These are phyloP conservation scores for Ageneiosus marmoratus DNA, from an alignment of 2,113 vertebrate genomes.

Conservation along the genomic window DNA sequence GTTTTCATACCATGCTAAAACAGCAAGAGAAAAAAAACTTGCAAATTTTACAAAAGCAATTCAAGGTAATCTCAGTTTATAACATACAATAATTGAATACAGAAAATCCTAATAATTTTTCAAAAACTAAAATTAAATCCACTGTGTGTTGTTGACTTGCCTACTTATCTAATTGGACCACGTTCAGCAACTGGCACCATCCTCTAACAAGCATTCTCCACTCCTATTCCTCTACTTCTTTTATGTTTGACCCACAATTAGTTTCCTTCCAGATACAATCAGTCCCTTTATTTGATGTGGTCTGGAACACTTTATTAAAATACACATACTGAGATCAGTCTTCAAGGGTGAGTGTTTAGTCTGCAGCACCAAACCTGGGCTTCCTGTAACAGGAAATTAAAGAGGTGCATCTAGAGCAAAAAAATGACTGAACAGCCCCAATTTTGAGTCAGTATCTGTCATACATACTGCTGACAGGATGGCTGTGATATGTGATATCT, in stretches of 20 bases:
- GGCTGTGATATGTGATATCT: slow-evolving; percentile 18
- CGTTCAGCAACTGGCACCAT: neutral
- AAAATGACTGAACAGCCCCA: slow-evolving; percentile 29
- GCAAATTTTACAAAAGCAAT: too few relatives aligned
- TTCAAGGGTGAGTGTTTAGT: slow-evolving; percentile 63
- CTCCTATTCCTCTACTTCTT: slow-evolving; percentile 47
- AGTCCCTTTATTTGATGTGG: slow-evolving; percentile 56
- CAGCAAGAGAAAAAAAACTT: too few relatives aligned
- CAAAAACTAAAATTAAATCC: neutral
- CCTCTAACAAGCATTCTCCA: slow-evolving; percentile 42
- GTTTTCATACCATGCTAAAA: too few relatives aligned
- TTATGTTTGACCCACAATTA: slow-evolving; percentile 39
- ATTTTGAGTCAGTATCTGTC: slow-evolving; percentile 13
- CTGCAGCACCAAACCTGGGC: slow-evolving; percentile 49
- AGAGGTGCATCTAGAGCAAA: slow-evolving; percentile 47
- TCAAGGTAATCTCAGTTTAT: too few relatives aligned
- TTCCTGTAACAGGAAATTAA: slow-evolving; percentile 67
- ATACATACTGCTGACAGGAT: neutral
- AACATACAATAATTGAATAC: too few relatives aligned
- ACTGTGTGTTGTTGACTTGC: neutral
- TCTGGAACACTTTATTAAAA: slow-evolving; percentile 68
- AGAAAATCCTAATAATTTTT: neutral
- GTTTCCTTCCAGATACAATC: slow-evolving; percentile 59
- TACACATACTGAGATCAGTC: slow-evolving; percentile 66
- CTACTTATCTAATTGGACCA: slow-evolving; percentile 56